Evolutionary conservation across 2,797 vertebrate species (phyloP), one percentile per base, ranked within the genome.

Genomic region (Microcaecilia unicolor): DNA sequence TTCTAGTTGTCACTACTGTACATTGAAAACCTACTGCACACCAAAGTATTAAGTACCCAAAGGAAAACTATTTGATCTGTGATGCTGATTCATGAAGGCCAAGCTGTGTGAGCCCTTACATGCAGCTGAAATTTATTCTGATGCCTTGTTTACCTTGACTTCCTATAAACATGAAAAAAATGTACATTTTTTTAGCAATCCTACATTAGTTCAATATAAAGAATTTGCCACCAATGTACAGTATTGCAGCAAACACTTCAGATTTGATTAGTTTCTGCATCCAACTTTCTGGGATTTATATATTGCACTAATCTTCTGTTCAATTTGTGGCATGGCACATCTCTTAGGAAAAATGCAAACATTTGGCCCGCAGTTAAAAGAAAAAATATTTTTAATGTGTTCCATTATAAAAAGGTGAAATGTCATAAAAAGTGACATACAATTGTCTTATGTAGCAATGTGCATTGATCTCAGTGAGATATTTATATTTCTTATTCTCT

Each of bases 401-500:
- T 85, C 88, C 84, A 81, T 85, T 80, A 80, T 71, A 78, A 80
- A 84, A 85, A 86, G 77, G 72, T 67, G 70, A 74, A 80, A 72
- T 88, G 87, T 87, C 85, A 83, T 88, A 84, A 71, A 76, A 86
- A 89, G 86, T 87, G 88, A 91, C 90, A 88, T 81, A 70, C 83
- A 89, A 89, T 91, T 94, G 91, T 94, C 91, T 95, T 97, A 91
- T 94, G 92, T 93, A 91, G 93, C 93, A 95, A 94, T 92, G 92
- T 96, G 90, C 91, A 88, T 95, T 99, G 90, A 99, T 99, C 94
- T 99, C 94, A 97, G 87, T 97, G 96, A 99, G 94, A 99, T 98
- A 90, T 87, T 87, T 90, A 81, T 90, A 91, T 91, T 93, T 90
- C 89, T 90, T 90, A 86, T 99, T 98, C 94, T 98, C 93, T 90